Conservation (phyloP, 1,140 invertebrate species). For the Helicoverpa zea region DNA sequence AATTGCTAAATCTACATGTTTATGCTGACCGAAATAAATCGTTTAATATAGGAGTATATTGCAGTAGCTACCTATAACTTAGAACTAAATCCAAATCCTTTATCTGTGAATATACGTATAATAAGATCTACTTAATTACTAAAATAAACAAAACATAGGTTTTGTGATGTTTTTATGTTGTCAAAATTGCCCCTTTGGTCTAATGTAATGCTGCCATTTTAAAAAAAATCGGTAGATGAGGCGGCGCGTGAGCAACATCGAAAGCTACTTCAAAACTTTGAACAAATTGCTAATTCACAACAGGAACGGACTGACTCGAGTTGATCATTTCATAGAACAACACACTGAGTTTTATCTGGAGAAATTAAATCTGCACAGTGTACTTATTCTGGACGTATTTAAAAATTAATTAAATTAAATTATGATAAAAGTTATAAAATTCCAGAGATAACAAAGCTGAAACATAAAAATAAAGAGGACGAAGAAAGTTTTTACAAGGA, state of each 20-base stretch:
- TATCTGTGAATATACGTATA: too few species aligned
- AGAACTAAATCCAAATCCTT: too few species aligned
- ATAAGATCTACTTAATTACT: too few species aligned
- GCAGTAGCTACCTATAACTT: slow-evolving; percentile 58
- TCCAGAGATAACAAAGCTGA: background rate
- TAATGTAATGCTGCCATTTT: background rate
- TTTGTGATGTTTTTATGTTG: background rate
- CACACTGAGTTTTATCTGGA: background rate
- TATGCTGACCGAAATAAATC: slow-evolving; percentile 6
- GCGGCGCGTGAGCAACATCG: background rate
- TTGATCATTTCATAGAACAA: background rate
- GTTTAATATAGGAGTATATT: slow-evolving; percentile 20
- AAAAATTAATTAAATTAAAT: background rate
- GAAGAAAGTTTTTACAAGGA: slow-evolving; percentile 7
- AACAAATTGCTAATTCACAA: too few species aligned
- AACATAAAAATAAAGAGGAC: background rate
- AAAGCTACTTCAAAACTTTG: too few species aligned
- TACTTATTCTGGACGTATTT: background rate
- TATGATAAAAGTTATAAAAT: slow-evolving; percentile 4
- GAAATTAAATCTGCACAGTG: slow-evolving; percentile 5
- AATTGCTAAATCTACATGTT: slow-evolving; percentile 1
- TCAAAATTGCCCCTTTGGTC: background rate
- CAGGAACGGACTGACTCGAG: background rate
- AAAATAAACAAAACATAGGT: too few species aligned
- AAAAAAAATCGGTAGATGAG: background rate